These are phyloP conservation scores for Silurus aristotelis DNA, from an alignment of 2,797 vertebrate genomes.

Conservation along the genomic window DNA sequence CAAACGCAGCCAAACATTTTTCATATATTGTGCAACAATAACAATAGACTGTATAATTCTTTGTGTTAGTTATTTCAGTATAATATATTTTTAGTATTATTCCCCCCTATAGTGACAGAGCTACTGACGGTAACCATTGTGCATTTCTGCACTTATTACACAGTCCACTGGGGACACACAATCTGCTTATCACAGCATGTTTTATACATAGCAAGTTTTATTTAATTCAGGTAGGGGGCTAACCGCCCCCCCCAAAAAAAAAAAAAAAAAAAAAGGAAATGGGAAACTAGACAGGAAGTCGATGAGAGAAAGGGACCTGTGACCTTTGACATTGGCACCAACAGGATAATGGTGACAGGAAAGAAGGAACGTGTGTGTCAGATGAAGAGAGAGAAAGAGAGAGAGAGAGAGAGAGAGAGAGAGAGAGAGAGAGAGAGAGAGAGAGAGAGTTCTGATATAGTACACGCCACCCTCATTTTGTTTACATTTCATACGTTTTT, in stretches of 20 bases:
- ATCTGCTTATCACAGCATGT: constrained; percentile 40
- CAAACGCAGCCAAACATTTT: not conserved
- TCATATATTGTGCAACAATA: not conserved
- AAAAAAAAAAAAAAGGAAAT: constrained; percentile 67
- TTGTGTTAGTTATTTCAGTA: not conserved
- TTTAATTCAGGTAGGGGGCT: constrained; percentile 37
- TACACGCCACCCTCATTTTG: not conserved
- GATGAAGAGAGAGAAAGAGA: constrained; percentile 52
- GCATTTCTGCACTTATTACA: not conserved
- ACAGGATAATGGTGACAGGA: constrained; percentile 72
- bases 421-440: constrained; percentile 36
- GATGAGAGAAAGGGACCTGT: constrained; percentile 71
- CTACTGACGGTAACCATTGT: not conserved
- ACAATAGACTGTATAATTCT: not conserved
- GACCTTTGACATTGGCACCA: constrained; percentile 72
- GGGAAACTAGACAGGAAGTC: constrained; percentile 73
- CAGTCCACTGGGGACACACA: not conserved
- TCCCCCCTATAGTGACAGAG: not conserved
- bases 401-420: constrained; percentile 36
- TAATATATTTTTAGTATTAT: not conserved
- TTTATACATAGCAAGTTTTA: constrained; percentile 38
- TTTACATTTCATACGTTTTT: not conserved
- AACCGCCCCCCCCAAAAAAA: constrained; percentile 47
- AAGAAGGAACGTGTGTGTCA: constrained; percentile 50
- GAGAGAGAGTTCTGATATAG: constrained; percentile 18